Evolutionary conservation across 2,888 invertebrate species (phyloP).

Genomic region (Pheosia tremula): DNA sequence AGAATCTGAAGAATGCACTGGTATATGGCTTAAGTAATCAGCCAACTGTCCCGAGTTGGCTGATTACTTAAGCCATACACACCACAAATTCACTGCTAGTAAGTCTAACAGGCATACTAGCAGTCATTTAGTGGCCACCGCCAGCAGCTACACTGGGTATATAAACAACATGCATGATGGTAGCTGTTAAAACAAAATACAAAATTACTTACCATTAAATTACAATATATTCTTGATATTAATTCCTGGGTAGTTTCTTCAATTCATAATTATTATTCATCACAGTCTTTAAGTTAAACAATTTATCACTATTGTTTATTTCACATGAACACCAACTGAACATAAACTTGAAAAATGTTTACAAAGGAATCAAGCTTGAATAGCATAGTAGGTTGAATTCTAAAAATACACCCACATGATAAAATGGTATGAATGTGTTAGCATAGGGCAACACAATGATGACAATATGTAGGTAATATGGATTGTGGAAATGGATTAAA

Average conservation of each 20-base stretch:
- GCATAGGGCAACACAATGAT: slow-evolving; percentile 72
- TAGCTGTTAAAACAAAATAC: neutral
- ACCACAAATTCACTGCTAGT: too few relatives aligned
- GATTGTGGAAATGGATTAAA: slow-evolving; percentile 69
- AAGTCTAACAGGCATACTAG: too few relatives aligned
- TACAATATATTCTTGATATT: slow-evolving; percentile 54
- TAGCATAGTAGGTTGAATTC: slow-evolving; percentile 68
- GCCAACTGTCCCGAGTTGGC: too few relatives aligned
- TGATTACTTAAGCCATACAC: too few relatives aligned
- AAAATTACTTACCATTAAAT: slow-evolving; percentile 70
- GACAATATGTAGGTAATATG: slow-evolving; percentile 64
- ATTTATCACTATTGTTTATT: slow-evolving; percentile 41
- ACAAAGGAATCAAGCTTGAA: slow-evolving; percentile 71
- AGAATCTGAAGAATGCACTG: too few relatives aligned
- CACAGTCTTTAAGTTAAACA: slow-evolving; percentile 39
- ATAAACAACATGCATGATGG: too few relatives aligned
- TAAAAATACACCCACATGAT: slow-evolving; percentile 81
- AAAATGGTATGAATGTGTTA: slow-evolving; percentile 77
- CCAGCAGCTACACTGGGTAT: too few relatives aligned
- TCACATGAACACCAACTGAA: slow-evolving; percentile 42
- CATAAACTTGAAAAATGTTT: slow-evolving; percentile 60
- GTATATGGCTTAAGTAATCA: too few relatives aligned
- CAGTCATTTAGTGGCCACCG: too few relatives aligned
- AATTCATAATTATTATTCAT: slow-evolving; percentile 54
- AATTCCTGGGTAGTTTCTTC: slow-evolving; percentile 54